Conservation (phyloP, 2,888 invertebrate species). For the Pterostichus niger region DNA sequence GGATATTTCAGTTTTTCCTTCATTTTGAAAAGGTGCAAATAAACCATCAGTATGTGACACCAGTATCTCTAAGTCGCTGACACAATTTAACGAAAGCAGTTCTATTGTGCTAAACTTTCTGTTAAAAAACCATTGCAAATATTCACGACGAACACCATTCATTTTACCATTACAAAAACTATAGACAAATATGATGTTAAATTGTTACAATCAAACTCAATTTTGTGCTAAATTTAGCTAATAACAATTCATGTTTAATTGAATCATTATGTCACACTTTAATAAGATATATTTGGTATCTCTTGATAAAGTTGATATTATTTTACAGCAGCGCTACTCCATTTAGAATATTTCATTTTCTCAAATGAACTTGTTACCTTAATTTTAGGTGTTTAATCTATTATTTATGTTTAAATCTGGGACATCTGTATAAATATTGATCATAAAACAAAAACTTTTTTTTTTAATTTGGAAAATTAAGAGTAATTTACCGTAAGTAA, state of each 20-base stretch:
- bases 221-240: neutral
- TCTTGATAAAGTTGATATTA: too few relatives aligned
- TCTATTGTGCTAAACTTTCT: constrained; percentile 9
- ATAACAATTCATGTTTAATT: neutral
- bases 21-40: constrained; percentile 10
- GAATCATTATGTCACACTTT: too few relatives aligned
- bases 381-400: too few relatives aligned
- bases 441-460: too few relatives aligned
- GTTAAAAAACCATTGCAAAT: neutral
- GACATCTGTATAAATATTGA: too few relatives aligned
- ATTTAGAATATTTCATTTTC: too few relatives aligned
- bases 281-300: too few relatives aligned
- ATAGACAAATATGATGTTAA: neutral
- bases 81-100: neutral
- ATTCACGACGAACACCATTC: neutral
- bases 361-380: too few relatives aligned
- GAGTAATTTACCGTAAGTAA: too few relatives aligned
- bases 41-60: constrained; percentile 6
- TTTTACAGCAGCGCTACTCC: too few relatives aligned
- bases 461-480: too few relatives aligned
- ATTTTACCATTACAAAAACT: constrained; percentile 1
- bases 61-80: constrained; percentile 17
- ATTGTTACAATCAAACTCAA: neutral
- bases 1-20: neutral
- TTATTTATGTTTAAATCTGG: too few relatives aligned